These are phyloP conservation scores for Aphodius sticticus DNA, from an alignment of 2,888 invertebrate genomes.

Conservation along the genomic window DNA sequence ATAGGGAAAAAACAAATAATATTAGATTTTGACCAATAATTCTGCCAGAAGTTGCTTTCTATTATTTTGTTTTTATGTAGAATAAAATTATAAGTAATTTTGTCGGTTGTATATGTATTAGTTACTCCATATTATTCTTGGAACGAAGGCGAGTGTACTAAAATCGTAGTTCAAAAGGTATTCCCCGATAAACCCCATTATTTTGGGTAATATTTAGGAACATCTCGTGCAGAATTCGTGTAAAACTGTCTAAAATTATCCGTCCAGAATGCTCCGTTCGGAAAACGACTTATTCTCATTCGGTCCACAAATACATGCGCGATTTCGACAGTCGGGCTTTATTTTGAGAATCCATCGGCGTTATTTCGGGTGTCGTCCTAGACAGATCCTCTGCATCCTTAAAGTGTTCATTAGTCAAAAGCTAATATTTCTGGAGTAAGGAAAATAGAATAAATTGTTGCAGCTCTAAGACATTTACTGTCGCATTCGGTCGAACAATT, in stretches of 20 bases:
- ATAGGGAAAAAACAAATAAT: too few relatives aligned
- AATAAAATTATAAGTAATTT: too few relatives aligned
- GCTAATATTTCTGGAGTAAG: conserved; percentile 6
- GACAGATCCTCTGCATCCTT: conserved; percentile 23
- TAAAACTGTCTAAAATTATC: not conserved
- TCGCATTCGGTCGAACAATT: not conserved
- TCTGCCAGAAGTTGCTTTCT: too few relatives aligned
- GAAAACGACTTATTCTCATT: conserved; percentile 28
- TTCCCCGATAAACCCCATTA: too few relatives aligned
- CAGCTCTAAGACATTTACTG: not conserved
- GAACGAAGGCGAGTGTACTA: too few relatives aligned
- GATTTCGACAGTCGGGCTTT: conserved; percentile 28
- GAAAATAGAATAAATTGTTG: conserved; percentile 4
- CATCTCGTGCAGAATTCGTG: not conserved
- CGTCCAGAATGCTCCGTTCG: not conserved
- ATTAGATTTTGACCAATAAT: too few relatives aligned
- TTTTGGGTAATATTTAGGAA: not conserved
- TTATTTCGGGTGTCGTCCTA: conserved; percentile 29
- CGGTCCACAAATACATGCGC: conserved; percentile 28
- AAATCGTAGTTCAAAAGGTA: too few relatives aligned
- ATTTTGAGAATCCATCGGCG: conserved; percentile 28
- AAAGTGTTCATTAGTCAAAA: conserved; percentile 25
- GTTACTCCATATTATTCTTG: too few relatives aligned
- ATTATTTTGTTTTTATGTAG: too few relatives aligned
- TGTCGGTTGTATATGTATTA: too few relatives aligned